A percentile compares a stretch with the other conserved stretches of the same genome.
phyloP scores from a whole-genome alignment of 1,140 invertebrate genomes.

The Druon quercuslanigerum region DNA sequence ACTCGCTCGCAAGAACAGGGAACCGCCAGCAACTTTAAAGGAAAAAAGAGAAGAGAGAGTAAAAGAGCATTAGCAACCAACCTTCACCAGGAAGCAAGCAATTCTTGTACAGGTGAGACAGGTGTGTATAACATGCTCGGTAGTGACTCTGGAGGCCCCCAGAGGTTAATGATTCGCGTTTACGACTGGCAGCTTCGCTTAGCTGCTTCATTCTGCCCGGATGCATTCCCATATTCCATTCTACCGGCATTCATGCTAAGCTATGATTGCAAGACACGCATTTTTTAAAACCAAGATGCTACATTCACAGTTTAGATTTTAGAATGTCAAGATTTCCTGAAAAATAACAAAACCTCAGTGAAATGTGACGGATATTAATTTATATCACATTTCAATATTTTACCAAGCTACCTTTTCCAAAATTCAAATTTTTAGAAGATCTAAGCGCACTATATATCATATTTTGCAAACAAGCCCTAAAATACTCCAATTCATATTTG shows the following conservation, averaged over 20 bases:
- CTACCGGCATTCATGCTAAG: not conserved
- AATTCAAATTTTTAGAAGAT: too few relatives aligned
- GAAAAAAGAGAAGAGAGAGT: not conserved
- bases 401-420: too few relatives aligned
- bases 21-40: not conserved
- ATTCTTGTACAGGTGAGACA: constrained; percentile 36
- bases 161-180: constrained; percentile 43
- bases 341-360: too few relatives aligned
- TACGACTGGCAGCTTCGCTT: constrained; percentile 37
- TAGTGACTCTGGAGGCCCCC: constrained; percentile 37
- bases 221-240: constrained; percentile 41
- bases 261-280: too few relatives aligned
- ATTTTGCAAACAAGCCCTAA: too few relatives aligned
- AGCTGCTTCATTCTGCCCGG: constrained; percentile 38
- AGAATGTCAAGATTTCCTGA: too few relatives aligned
- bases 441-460: too few relatives aligned
- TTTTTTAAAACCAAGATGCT: too few relatives aligned
- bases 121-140: constrained; percentile 30
- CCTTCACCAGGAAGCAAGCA: constrained; percentile 26
- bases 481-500: too few relatives aligned
- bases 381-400: too few relatives aligned
- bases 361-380: too few relatives aligned
- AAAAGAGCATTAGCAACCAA: not conserved
- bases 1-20: not conserved
- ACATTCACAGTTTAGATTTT: too few relatives aligned